Evolutionary conservation across 2,113 vertebrate genomes (phyloP).

Genomic region (Oreotragus oreotragus): DNA sequence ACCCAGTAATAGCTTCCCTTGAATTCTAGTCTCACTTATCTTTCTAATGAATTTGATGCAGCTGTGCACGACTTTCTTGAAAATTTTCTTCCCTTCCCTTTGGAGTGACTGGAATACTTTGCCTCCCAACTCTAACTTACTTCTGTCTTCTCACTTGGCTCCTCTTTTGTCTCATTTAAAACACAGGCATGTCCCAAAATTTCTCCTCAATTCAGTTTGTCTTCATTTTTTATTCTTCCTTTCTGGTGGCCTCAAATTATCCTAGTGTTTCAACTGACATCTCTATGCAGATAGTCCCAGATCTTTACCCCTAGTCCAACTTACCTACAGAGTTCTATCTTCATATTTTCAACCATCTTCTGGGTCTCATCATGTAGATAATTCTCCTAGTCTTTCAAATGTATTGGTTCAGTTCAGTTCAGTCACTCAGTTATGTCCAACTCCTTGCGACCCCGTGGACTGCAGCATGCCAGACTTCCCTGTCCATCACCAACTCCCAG

Average conservation of each 20-base stretch:
- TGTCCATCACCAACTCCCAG: not conserved
- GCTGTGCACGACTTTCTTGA: not conserved
- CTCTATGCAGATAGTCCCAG: not conserved
- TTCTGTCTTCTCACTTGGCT: not conserved
- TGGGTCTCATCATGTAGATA: not conserved
- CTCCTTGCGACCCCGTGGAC: not conserved
- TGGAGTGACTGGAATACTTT: not conserved
- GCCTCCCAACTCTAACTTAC: not conserved
- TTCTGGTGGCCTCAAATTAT: not conserved
- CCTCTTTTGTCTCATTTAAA: not conserved
- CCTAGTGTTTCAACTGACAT: not conserved
- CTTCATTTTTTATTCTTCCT: not conserved
- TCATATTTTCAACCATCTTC: not conserved
- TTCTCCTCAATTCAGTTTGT: not conserved
- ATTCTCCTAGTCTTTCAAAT: not conserved
- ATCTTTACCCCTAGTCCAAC: not conserved
- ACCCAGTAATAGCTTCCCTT: not conserved
- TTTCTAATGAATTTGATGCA: not conserved
- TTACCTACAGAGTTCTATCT: not conserved
- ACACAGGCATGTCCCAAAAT: not conserved
- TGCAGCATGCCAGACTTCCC: not conserved
- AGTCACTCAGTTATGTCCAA: not conserved
- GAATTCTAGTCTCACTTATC: not conserved
- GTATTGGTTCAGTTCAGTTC: not conserved
- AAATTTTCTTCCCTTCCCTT: not conserved